Base-by-base conservation (phyloP, 1,140 invertebrate species). In the Laupala kohalensis region DNA sequence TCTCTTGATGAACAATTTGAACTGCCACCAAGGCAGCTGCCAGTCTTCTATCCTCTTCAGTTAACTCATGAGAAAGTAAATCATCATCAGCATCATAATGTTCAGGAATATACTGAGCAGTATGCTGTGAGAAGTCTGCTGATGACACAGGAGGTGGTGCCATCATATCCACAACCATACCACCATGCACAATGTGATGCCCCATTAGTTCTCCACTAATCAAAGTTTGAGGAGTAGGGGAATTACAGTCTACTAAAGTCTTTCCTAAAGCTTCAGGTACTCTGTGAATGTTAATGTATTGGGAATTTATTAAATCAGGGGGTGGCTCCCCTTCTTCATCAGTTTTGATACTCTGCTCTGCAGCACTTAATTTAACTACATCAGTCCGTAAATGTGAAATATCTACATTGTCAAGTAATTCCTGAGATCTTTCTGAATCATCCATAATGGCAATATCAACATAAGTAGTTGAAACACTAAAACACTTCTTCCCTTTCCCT, bases 1-100 rank as follows among this genome's bases (percentile, higher is more conserved):
- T 82, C 64, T 84, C 82, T 30, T 83, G 82, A 68, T 84, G 82
- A 69, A 79, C 82, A n/a, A 84, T 77, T 72, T 85, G 83, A 2
- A 84, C 83, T 12, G 83, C 83, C 66, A 84, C 83, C 70, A 85
- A 76, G 64, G 83, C 82, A 26, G 82, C 81, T 65, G 83, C 83
- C 66, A 84, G 76, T 75, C 81, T 80, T 69, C 83, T 75, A 74
- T 84, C 83, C 73, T 84, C 83, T 72, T 85, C 83, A 19, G 81
- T 83, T 68, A 84, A 76, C 66, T 70, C 72, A 25, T 69, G 72
- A 26, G 62, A 25, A 26, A 73, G 27, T 24, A 73, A n/a, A 25
- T 72, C 71, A 28, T 73, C 72, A 12, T 30, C 65, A 3, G 72
- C 66, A 37, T 70, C 69, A 28, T 70, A 73, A n/a, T 69, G 69